phyloP scores from a whole-genome alignment of 2,888 invertebrate species.

The Rambutsinella grinnellia region DNA sequence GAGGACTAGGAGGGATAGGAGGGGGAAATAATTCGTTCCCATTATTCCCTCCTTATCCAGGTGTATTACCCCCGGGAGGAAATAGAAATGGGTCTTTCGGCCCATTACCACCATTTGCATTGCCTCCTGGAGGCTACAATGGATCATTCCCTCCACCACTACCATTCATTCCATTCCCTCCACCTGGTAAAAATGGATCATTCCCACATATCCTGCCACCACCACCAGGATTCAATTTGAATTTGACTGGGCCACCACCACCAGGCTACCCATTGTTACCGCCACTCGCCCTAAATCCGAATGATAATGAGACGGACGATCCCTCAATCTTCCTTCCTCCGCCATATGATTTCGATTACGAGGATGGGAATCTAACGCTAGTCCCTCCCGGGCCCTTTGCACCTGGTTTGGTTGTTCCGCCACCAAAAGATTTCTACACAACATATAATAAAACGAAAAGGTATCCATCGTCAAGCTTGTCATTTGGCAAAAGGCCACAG shows the following conservation, averaged over 20 bases:
- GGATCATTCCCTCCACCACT: conserved; percentile 75
- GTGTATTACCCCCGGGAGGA: conserved; percentile 22
- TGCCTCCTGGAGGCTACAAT: conserved; percentile 72
- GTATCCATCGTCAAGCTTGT: conserved; percentile 24
- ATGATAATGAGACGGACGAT: conserved; percentile 82
- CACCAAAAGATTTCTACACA: conserved; percentile 89
- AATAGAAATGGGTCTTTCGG: conserved; percentile 40
- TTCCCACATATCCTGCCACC: conserved; percentile 58
- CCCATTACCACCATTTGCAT: conserved; percentile 74
- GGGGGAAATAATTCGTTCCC: conserved; percentile 75
- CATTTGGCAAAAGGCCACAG: conserved; percentile 57
- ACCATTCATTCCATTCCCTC: conserved; percentile 74
- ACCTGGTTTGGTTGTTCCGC: conserved; percentile 89
- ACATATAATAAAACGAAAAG: conserved; percentile 73
- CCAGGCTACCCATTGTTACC: conserved; percentile 68
- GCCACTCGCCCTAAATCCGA: conserved; percentile 67
- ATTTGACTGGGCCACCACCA: conserved; percentile 67
- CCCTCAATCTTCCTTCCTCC: conserved; percentile 92
- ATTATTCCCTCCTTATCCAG: conserved; percentile 68
- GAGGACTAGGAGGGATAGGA: conserved; percentile 67
- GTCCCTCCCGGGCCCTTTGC: conserved; percentile 89
- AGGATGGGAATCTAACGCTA: conserved; percentile 81
- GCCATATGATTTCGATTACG: conserved; percentile 86
- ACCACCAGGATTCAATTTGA: conserved; percentile 58
- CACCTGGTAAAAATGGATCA: conserved; percentile 49